These are phyloP conservation scores for Aquatica leii DNA, from an alignment of 2,888 invertebrate genomes.

Conservation along the genomic window DNA sequence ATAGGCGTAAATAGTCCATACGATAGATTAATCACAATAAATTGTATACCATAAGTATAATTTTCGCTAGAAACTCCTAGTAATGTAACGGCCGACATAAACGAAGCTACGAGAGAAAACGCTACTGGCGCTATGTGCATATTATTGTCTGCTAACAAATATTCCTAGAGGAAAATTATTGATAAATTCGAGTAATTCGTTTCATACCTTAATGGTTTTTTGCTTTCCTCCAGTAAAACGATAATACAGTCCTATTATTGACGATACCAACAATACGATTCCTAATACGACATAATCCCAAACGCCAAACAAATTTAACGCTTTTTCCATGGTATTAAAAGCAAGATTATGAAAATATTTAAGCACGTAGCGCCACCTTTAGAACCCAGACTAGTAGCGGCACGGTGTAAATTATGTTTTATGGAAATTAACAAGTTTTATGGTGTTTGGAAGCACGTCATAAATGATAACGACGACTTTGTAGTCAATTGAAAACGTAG, in stretches of 20 bases:
- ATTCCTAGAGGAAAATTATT: constrained; percentile 68
- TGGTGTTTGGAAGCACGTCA: no score
- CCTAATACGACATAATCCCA: constrained; percentile 82
- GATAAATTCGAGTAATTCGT: background rate
- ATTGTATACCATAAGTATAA: constrained; percentile 84
- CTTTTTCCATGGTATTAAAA: no score
- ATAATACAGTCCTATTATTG: constrained; percentile 84
- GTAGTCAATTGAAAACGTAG: no score
- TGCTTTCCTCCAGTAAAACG: constrained; percentile 86
- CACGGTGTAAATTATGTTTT: no score
- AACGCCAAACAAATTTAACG: constrained; percentile 65
- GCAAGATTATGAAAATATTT: no score
- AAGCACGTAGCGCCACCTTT: no score
- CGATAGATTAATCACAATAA: constrained; percentile 78
- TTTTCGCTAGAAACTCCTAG: constrained; percentile 90
- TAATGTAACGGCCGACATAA: constrained; percentile 89
- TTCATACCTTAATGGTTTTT: constrained; percentile 66
- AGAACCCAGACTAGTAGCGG: no score
- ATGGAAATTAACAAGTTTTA: no score
- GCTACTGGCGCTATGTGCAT: constrained; percentile 84
- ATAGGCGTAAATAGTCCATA: constrained; percentile 81
- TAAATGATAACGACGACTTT: no score
- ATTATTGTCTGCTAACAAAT: constrained; percentile 81
- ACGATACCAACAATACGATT: constrained; percentile 74
- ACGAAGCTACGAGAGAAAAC: constrained; percentile 91